Base-by-base conservation (phyloP, 2,113 vertebrate genomes). In the Mystacornis crossleyi region DNA sequence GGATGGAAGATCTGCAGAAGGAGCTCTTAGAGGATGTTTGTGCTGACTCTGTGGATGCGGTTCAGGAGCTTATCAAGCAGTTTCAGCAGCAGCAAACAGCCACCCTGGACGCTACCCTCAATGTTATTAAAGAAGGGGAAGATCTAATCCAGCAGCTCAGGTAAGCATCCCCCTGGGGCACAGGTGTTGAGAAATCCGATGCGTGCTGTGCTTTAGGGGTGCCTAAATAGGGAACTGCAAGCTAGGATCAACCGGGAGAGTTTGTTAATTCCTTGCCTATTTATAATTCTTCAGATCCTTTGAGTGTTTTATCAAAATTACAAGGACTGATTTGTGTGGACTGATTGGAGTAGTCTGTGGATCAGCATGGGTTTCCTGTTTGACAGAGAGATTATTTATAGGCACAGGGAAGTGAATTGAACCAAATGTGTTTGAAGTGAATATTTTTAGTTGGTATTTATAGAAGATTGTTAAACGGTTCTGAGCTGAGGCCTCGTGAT, bases 1-100 rank as follows among this genome's bases (percentile, higher is more conserved):
- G 99, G 99, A 99, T 99, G 99, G 99, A 99, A 98, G 99, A 99
- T 95, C 98, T 99, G 50, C 99, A 99, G 98, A 99, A 99, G 97
- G 99, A 99, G 98, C 98, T 99, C 79, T 81, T 99, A 97, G 99
- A 99, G 91, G 99, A 99, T 67, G 99, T 99, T 81, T 98, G 98
- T 93, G 99, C 99, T 17, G 99, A 99, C 72, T 99, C 99, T 1
- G 99, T 99, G 96, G 99, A 99, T 80, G 99, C 99, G 0, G 99
- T 99, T 57, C 99, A 99, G 98, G 98, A 99, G 90, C 98, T 99
- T 81, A 99, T 99, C 97, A 99, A 99, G 94, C 99, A 99, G 98
- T 99, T 99, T 86, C 99, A 99, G 96, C 99, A 99, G 97, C 99
- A 99, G 96, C 99, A 99, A 98, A 99, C 99, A 6, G 99, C 99